phyloP scores from a whole-genome alignment of 2,797 vertebrate species.

The Clarias laeviceps region DNA sequence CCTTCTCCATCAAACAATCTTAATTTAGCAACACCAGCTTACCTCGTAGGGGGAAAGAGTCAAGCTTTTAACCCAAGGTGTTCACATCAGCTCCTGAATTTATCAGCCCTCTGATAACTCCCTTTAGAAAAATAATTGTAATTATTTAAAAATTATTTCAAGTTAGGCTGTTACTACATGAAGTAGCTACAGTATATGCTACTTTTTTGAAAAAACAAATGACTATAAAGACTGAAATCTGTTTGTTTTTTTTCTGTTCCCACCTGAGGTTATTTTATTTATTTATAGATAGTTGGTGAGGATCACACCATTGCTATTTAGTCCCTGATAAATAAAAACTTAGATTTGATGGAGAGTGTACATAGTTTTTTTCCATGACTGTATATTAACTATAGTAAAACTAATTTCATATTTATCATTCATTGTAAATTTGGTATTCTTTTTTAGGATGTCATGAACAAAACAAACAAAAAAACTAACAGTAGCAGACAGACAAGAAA shows the following conservation, averaged over 20 bases:
- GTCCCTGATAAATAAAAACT: not conserved
- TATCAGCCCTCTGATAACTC: too few relatives aligned
- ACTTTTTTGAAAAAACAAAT: too few relatives aligned
- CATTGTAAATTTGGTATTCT: not conserved
- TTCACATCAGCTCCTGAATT: too few relatives aligned
- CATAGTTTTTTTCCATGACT: not conserved
- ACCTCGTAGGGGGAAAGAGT: too few relatives aligned
- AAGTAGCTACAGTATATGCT: too few relatives aligned
- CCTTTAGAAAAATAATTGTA: too few relatives aligned
- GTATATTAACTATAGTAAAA: not conserved
- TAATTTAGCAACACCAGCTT: too few relatives aligned
- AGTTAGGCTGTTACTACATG: too few relatives aligned
- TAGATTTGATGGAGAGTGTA: not conserved
- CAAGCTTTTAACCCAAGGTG: too few relatives aligned
- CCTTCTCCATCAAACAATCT: too few relatives aligned
- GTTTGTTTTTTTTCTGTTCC: conserved; percentile 1
- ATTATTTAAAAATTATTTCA: too few relatives aligned
- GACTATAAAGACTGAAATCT: not conserved
- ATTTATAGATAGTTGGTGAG: not conserved
- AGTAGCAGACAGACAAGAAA: not conserved
- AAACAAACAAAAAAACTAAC: not conserved
- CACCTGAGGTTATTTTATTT: not conserved
- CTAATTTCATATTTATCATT: not conserved
- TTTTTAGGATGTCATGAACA: not conserved
- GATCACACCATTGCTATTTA: not conserved